Evolutionary conservation across 2,888 invertebrate species (phyloP).

Genomic region (Aphrophora alni): DNA sequence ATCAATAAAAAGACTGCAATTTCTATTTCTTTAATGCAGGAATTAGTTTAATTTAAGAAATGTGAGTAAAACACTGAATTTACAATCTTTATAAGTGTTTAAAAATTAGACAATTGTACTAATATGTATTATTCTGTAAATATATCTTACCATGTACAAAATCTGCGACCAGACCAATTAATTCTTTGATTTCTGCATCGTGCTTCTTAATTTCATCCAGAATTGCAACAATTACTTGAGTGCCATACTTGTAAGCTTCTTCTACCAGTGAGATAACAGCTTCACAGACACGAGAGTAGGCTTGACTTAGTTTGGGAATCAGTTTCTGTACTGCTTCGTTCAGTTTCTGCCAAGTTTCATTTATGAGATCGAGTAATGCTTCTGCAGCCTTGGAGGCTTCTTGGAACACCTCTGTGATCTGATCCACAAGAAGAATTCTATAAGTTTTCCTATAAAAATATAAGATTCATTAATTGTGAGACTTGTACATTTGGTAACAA

Average conservation of each 20-base stretch:
- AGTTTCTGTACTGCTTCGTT: conserved; percentile 55
- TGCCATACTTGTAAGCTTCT: conserved; percentile 60
- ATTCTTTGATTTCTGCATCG: conserved; percentile 69
- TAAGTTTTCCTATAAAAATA: conserved; percentile 57
- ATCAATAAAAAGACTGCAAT: no score
- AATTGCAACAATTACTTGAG: conserved; percentile 56
- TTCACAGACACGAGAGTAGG: conserved; percentile 58
- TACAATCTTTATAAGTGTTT: no score
- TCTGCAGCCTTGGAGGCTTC: conserved; percentile 55
- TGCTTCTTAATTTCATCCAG: conserved; percentile 67
- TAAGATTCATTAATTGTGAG: no score
- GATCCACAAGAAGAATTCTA: conserved; percentile 54
- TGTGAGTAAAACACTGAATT: no score
- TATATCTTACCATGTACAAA: conserved; percentile 42
- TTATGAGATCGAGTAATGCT: conserved; percentile 54
- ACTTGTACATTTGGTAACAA: no score
- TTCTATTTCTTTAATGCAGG: no score
- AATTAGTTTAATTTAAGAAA: no score
- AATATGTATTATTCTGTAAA: neutral
- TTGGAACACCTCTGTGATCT: conserved; percentile 41
- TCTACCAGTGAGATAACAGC: conserved; percentile 57
- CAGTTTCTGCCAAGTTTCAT: conserved; percentile 56
- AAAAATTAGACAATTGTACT: no score
- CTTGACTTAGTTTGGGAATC: conserved; percentile 55
- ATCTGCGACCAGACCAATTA: conserved; percentile 52